Conservation (phyloP, 2,888 invertebrate genomes). For the Amaurobius ferox region DNA sequence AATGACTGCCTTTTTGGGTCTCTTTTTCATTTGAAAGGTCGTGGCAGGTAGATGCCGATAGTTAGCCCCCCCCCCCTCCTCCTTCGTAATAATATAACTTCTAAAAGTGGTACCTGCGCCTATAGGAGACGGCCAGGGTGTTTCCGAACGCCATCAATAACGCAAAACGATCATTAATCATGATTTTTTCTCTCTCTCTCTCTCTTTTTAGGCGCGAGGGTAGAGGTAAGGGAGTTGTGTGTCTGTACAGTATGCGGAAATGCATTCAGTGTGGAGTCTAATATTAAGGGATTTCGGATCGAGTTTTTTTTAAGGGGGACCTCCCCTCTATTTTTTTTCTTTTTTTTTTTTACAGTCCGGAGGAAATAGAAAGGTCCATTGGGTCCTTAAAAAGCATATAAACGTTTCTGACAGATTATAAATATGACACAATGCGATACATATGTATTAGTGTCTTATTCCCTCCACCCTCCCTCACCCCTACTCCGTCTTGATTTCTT, state of each 20-base stretch:
- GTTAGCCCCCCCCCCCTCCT: slow-evolving; percentile 8
- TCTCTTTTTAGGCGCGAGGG: background rate
- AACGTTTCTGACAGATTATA: slow-evolving; percentile 70
- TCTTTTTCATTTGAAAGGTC: background rate
- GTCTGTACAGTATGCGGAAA: slow-evolving; percentile 55
- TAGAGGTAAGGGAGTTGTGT: slow-evolving; percentile 16
- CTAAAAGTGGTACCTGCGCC: slow-evolving; percentile 46
- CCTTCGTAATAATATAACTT: slow-evolving; percentile 39
- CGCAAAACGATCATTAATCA: slow-evolving; percentile 65
- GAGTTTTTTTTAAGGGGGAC: slow-evolving; percentile 7
- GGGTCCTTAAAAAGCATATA: slow-evolving; percentile 66
- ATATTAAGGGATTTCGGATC: slow-evolving; percentile 65
- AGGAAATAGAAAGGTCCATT: slow-evolving; percentile 59
- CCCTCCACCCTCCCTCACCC: background rate
- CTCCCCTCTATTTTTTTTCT: background rate
- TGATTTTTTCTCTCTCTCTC: slow-evolving; percentile 17
- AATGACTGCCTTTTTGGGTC: slow-evolving; percentile 15
- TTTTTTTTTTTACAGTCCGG: background rate
- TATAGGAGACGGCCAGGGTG: slow-evolving; percentile 16
- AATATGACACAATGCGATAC: slow-evolving; percentile 69
- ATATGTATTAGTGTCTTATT: slow-evolving; percentile 70
- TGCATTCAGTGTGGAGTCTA: slow-evolving; percentile 53
- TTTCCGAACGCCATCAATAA: slow-evolving; percentile 69
- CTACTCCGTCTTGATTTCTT: slow-evolving; percentile 16
- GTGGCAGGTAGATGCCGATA: slow-evolving; percentile 20